Percentiles rank a stretch among this genome's conserved stretches.
These are phyloP conservation scores for Muscicapa striata DNA, from an alignment of 2,797 vertebrate genomes.

Conservation along the genomic window DNA sequence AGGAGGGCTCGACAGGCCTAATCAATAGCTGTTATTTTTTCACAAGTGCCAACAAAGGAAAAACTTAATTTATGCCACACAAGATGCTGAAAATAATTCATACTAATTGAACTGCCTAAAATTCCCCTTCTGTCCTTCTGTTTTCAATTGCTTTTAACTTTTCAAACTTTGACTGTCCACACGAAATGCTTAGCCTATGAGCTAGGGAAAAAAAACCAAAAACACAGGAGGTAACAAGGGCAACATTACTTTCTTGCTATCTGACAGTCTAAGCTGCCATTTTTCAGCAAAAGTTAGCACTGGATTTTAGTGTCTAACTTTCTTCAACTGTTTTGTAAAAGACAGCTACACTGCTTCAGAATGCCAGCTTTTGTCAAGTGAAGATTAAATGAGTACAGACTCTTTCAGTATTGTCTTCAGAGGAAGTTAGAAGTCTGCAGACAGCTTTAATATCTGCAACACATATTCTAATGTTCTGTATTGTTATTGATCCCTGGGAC, in stretches of 20 bases:
- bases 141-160: conserved; percentile 28
- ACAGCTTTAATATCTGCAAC: background rate
- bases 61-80: conserved; percentile 53
- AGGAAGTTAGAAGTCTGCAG: background rate
- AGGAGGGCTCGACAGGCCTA: conserved; percentile 64
- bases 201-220: conserved; percentile 38
- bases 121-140: conserved; percentile 46
- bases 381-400: background rate
- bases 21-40: conserved; percentile 82
- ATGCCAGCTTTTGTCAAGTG: background rate
- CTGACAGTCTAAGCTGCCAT: conserved; percentile 39
- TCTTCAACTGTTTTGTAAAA: background rate
- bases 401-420: background rate
- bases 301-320: conserved; percentile 7
- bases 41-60: conserved; percentile 74
- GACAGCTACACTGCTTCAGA: background rate
- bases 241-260: conserved; percentile 34
- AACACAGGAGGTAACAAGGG: conserved; percentile 53
- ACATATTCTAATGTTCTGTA: background rate
- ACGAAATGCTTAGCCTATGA: conserved; percentile 42
- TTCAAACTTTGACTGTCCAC: conserved; percentile 35
- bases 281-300: conserved; percentile 40
- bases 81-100: conserved; percentile 60
- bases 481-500: background rate
- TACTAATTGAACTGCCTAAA: conserved; percentile 44